Conservation (phyloP, 1,140 invertebrate species). For the Limonius californicus region DNA sequence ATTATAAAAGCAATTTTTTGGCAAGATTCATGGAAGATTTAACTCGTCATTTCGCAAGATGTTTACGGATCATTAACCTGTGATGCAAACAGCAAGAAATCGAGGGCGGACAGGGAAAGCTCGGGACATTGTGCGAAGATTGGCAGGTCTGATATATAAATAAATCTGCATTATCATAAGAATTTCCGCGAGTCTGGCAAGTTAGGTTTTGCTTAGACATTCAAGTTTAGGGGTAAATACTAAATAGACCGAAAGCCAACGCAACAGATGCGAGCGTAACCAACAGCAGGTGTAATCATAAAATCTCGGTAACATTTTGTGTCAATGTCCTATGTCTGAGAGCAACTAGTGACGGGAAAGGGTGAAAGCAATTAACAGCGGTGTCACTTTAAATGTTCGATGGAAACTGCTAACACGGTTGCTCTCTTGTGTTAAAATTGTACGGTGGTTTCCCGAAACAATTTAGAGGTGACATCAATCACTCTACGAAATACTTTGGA, state of each 20-base stretch:
- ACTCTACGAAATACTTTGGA: neutral
- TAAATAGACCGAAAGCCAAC: too few relatives aligned
- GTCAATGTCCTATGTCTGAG: neutral
- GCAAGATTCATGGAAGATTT: constrained; percentile 9
- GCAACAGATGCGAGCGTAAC: too few relatives aligned
- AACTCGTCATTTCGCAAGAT: constrained; percentile 2
- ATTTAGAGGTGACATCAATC: neutral
- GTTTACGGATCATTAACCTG: constrained; percentile 8
- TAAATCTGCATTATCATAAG: too few relatives aligned
- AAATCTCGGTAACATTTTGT: too few relatives aligned
- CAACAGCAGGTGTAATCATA: too few relatives aligned
- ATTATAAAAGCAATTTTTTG: constrained; percentile 2
- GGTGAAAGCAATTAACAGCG: neutral
- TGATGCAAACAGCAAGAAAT: neutral
- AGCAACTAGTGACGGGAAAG: neutral
- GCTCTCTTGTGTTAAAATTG: neutral
- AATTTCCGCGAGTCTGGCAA: too few relatives aligned
- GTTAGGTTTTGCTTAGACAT: too few relatives aligned
- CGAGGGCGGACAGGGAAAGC: neutral
- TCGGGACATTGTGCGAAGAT: neutral
- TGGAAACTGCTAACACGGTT: neutral
- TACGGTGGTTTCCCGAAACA: neutral
- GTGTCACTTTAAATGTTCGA: neutral
- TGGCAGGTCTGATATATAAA: too few relatives aligned
- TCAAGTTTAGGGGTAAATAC: too few relatives aligned